Base-by-base conservation (phyloP, 23 tunicate species). In the Trididemnum nubilum region DNA sequence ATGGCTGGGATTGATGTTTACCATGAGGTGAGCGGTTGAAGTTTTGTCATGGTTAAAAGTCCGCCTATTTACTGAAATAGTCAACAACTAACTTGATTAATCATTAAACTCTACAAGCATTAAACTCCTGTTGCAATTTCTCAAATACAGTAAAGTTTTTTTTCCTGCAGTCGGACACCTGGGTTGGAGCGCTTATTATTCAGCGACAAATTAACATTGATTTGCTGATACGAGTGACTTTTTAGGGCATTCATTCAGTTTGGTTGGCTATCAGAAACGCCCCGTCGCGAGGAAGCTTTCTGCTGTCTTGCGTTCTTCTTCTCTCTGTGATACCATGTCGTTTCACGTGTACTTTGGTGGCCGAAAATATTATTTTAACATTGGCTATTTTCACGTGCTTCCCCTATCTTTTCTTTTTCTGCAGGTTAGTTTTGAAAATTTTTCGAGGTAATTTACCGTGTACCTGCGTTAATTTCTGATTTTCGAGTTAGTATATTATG, bases 351-450 rank as follows among this genome's bases (percentile, higher is more conserved):
- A 36, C 88, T 51, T 36, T 80, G 0, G 84, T 63, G 18, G 92
- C 92, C 0, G 98, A 93, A 66, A 86, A 81, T 76, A 83, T 93
- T 23, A 50, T 93, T 35, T 44, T 93, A n/a, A 89, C 98, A 2
- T 2, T 88, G 28, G 82, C 82, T 1, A 93, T 93, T 0, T 84
- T 85, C 58, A 87, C 92, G 22, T 83, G 93, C 69, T 71, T 93
- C 30, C 98, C 98, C 24, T 88, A 93, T 65, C 72, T 75, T 23
- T 80, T 93, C 33, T 93, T 93, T 81, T 93, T 87, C 65, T 93
- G 98, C 89, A 84, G 98, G 98, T 88, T 44, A 29, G 38, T 7
- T 21, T 51, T 5, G 54, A n/a, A n/a, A n/a, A n/a, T n/a, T n/a
- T n/a, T n/a, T n/a, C n/a, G n/a, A n/a, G n/a, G n/a, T n/a, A n/a